These are phyloP conservation scores for Luperina nickerlii DNA, from an alignment of 2,888 invertebrate species.

Conservation along the genomic window DNA sequence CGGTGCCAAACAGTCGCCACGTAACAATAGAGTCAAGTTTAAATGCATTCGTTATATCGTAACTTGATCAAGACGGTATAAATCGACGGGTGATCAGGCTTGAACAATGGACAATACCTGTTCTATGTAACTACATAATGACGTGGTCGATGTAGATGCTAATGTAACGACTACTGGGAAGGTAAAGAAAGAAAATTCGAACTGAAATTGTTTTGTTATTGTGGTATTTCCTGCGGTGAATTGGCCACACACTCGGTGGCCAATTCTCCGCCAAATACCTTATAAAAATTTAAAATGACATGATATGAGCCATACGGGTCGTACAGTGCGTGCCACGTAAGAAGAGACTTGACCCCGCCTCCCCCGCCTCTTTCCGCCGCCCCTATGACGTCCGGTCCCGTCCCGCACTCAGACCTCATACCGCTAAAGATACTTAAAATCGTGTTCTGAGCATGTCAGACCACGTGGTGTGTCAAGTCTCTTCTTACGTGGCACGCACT, in stretches of 20 bases:
- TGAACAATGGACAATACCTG: constrained; percentile 58
- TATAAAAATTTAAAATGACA: too few relatives aligned
- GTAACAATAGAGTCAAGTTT: constrained; percentile 42
- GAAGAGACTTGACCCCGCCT: too few relatives aligned
- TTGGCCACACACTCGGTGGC: not conserved
- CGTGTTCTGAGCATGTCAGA: too few relatives aligned
- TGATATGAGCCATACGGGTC: not conserved
- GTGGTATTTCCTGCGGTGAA: constrained; percentile 1
- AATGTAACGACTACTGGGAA: constrained; percentile 33
- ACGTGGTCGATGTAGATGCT: constrained; percentile 20
- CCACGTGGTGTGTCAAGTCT: too few relatives aligned
- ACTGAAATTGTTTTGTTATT: constrained; percentile 10
- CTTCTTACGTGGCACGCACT: too few relatives aligned
- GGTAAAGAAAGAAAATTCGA: constrained; percentile 10
- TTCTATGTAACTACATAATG: constrained; percentile 17
- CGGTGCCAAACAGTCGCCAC: constrained; percentile 42
- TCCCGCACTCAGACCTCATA: too few relatives aligned
- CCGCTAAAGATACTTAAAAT: too few relatives aligned
- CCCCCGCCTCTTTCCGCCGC: too few relatives aligned
- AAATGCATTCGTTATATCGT: constrained; percentile 49
- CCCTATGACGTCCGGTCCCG: too few relatives aligned
- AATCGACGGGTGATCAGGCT: constrained; percentile 54
- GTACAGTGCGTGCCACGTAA: too few relatives aligned
- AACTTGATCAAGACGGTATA: constrained; percentile 53
- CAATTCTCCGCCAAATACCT: too few relatives aligned